A percentile compares a stretch with the other conserved stretches of the same genome.
Conservation (phyloP, 2,113 vertebrate genomes). For the Potamarius usumacintae region DNA sequence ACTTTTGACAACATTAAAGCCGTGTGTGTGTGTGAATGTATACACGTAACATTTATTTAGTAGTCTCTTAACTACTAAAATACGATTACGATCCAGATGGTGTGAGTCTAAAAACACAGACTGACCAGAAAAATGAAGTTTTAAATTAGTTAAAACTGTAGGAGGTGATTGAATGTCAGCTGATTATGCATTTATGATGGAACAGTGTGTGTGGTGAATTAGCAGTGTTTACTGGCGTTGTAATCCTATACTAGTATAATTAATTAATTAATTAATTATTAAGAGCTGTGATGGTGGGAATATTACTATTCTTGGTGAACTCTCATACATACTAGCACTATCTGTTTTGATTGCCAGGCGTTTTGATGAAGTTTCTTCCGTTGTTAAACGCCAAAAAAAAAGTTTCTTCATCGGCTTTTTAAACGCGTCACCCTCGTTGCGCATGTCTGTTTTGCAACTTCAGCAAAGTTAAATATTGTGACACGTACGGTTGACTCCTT, state of each 20-base stretch:
- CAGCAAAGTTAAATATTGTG: not conserved
- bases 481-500: not conserved
- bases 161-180: not conserved
- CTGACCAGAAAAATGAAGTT: no score
- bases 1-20: not conserved
- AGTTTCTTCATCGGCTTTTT: not conserved
- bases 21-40: not conserved
- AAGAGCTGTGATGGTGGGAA: not conserved
- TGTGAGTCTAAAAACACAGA: no score
- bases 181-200: not conserved
- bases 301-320: not conserved
- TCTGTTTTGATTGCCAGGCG: not conserved
- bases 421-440: not conserved
- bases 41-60: no score
- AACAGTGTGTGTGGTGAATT: not conserved
- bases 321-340: not conserved
- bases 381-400: not conserved
- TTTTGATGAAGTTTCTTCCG: not conserved
- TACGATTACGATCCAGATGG: no score
- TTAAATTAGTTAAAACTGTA: not conserved
- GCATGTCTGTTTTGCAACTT: not conserved
- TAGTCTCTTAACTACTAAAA: no score
- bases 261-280: not conserved
- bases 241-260: not conserved
- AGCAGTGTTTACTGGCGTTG: not conserved